Evolutionary conservation across 2,797 vertebrate genomes (phyloP).

Genomic region (Hydrolagus colliei): DNA sequence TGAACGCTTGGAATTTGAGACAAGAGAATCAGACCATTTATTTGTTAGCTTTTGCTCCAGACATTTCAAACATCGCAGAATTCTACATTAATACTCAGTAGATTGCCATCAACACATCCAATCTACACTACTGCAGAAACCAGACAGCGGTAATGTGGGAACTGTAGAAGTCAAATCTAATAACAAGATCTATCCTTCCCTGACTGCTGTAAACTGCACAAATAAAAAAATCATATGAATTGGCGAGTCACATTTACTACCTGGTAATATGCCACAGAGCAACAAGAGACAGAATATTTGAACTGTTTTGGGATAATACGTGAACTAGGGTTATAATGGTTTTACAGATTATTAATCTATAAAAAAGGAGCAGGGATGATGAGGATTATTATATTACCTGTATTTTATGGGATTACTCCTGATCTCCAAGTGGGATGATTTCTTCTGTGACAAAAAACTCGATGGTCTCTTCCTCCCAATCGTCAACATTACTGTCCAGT

Average conservation of each 20-base stretch:
- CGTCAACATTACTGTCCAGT: conserved; percentile 91
- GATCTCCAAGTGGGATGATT: conserved; percentile 85
- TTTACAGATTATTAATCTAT: no score
- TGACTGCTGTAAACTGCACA: no score
- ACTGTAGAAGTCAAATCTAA: not conserved
- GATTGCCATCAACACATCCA: not conserved
- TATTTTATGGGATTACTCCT: conserved; percentile 69
- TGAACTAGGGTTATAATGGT: not conserved
- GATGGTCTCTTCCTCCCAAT: conserved; percentile 98
- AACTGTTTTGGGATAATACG: not conserved
- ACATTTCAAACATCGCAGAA: not conserved
- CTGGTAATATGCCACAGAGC: not conserved
- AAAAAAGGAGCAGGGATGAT: no score
- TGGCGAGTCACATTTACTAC: no score
- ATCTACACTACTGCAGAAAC: not conserved
- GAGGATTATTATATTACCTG: conserved; percentile 54
- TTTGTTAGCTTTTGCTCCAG: not conserved
- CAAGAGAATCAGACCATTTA: not conserved
- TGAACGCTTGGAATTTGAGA: not conserved
- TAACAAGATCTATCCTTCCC: no score
- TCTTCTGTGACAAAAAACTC: conserved; percentile 99
- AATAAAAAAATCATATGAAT: no score
- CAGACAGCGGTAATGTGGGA: not conserved
- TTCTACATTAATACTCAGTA: not conserved
- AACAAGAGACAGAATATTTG: not conserved